Conservation (phyloP, 2,113 vertebrate genomes). For the Dunckerocampus dactyliophorus region DNA sequence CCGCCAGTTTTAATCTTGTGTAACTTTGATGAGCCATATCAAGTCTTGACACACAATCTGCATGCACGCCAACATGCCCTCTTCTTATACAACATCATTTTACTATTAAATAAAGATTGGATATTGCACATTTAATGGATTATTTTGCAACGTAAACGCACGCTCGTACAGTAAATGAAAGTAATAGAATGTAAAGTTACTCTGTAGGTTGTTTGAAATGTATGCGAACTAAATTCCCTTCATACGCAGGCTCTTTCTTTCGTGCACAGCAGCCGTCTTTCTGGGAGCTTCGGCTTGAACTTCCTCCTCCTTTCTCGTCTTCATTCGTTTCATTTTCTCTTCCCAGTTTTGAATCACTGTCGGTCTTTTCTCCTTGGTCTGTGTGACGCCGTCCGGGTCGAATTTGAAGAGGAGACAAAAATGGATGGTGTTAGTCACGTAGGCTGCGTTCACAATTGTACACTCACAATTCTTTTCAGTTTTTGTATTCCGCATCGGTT, state of each 20-base stretch:
- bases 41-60: no score
- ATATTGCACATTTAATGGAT: conserved; percentile 30
- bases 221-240: no score
- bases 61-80: background rate
- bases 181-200: conserved; percentile 8
- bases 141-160: background rate
- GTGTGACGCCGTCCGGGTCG: conserved; percentile 23
- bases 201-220: background rate
- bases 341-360: conserved; percentile 18
- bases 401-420: conserved; percentile 36
- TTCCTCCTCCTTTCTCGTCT: background rate
- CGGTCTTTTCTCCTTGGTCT: conserved; percentile 10
- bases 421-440: background rate
- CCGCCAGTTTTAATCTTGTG: no score
- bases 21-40: no score
- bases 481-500: background rate
- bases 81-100: conserved; percentile 3
- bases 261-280: background rate
- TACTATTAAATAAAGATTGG: background rate
- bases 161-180: background rate
- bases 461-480: no score
- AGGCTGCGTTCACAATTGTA: no score
- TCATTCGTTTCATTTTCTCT: conserved; percentile 1
- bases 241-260: background rate
- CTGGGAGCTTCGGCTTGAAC: background rate